phyloP scores from a whole-genome alignment of 2,888 invertebrate genomes.

The Unio pictorum region DNA sequence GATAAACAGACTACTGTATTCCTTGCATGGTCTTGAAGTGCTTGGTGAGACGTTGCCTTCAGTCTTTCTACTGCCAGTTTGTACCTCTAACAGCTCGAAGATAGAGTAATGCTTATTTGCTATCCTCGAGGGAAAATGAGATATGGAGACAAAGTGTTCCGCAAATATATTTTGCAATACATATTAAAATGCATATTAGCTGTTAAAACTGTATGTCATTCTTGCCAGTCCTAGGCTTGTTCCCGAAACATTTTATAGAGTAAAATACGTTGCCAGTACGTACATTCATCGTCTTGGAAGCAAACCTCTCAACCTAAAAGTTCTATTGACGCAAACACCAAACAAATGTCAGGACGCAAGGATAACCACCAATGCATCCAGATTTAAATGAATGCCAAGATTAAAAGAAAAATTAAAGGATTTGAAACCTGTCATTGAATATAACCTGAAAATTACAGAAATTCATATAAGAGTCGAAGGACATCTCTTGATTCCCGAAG shows the following conservation, averaged over 20 bases:
- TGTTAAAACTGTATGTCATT: conserved; percentile 47
- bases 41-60: too few relatives aligned
- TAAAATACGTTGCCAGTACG: conserved; percentile 27
- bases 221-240: conserved; percentile 56
- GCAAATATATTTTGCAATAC: too few relatives aligned
- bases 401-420: background rate
- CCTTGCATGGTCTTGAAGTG: too few relatives aligned
- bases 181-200: too few relatives aligned
- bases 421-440: conserved; percentile 8
- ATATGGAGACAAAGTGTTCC: too few relatives aligned
- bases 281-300: conserved; percentile 4
- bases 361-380: conserved; percentile 15
- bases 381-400: conserved; percentile 20
- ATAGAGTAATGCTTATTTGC: too few relatives aligned
- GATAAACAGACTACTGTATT: too few relatives aligned
- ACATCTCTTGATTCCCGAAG: conserved; percentile 41
- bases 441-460: conserved; percentile 27
- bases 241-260: conserved; percentile 21
- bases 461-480: conserved; percentile 42
- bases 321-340: background rate
- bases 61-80: too few relatives aligned
- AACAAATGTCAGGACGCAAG: conserved; percentile 3
- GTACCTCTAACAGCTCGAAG: too few relatives aligned
- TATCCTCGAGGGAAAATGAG: too few relatives aligned
- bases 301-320: background rate